Base-by-base conservation (phyloP, 2,113 vertebrate genomes). In the Poecile atricapillus region DNA sequence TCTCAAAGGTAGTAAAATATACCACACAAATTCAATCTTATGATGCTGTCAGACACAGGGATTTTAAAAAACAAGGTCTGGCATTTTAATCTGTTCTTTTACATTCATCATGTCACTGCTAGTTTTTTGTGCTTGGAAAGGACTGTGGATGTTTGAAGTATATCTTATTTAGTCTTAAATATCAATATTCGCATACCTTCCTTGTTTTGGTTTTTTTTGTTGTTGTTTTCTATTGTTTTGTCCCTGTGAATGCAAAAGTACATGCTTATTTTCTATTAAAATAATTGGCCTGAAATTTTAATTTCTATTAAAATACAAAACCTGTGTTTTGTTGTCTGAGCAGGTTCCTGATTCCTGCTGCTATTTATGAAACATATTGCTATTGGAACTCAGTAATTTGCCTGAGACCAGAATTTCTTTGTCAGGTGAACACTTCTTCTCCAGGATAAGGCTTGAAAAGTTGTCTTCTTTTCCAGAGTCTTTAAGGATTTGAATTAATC, bases 401-500 rank as follows among this genome's bases (percentile, higher is more conserved):
- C 53, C 30, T 49, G 44, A 86, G 73, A 96, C 23, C 12, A 76
- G 76, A 90, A 63, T 89, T 91, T 87, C 53, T 28, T 73, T 73
- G 47, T 92, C 39, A 83, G 83, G 52, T 80, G 25, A 88, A 39
- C 25, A 53, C 22, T 80, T 87, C 55, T 90, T 89, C 35, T 59
- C 21, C 39, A 8, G 37, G 15, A 73, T 76, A 86, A 83, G 59
- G 49, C 62, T 70, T 89, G 37, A 93, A 87, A 85, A 87, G 39
- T 78, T 89, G 47, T 86, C 60, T 83, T 52, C 50, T 93, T 93
- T 90, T 83, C 33, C 55, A 65, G 55, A 94, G 55, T 62, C 77
- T 92, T 95, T 94, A 83, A 94, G 77, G 80, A 81, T 87, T 95
- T 92, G 52, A 92, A 96, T 83, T 76, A 94, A 94, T 67, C 1